Percentiles rank a stretch among this genome's conserved stretches.
Evolutionary conservation across 2,888 invertebrate genomes (phyloP).

Genomic region (Automeris io): DNA sequence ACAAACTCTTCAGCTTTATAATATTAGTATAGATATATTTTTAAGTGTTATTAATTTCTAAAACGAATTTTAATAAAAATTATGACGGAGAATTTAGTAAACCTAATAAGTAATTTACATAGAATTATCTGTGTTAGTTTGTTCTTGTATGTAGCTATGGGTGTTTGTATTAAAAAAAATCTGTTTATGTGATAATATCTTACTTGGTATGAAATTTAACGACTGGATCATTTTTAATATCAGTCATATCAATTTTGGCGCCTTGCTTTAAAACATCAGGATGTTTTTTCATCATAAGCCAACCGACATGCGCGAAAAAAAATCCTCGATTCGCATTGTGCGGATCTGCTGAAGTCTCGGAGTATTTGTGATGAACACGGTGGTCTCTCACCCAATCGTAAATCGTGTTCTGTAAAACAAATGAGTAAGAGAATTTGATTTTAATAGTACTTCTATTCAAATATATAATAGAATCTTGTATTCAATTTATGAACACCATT

Average conservation of each 20-base stretch:
- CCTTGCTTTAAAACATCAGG: conserved; percentile 89
- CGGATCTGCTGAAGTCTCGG: conserved; percentile 89
- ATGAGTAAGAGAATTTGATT: neutral
- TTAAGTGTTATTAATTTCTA: no score
- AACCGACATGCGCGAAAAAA: conserved; percentile 95
- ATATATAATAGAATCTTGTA: no score
- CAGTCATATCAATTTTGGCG: conserved; percentile 87
- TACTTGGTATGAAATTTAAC: conserved; percentile 87
- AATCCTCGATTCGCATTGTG: conserved; percentile 90
- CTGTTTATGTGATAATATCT: no score
- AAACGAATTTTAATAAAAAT: no score
- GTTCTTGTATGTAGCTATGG: no score
- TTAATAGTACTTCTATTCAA: neutral
- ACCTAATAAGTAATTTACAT: no score
- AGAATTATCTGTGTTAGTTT: no score
- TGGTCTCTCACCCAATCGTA: conserved; percentile 87
- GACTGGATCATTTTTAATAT: conserved; percentile 86
- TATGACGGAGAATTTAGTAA: no score
- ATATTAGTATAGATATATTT: no score
- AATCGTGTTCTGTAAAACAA: conserved; percentile 76
- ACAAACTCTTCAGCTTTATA: no score
- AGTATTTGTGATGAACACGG: conserved; percentile 84
- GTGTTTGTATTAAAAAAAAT: no score
- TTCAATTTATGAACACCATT: no score
- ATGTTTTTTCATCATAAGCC: conserved; percentile 94